phyloP scores from a whole-genome alignment of 2,888 invertebrate genomes.

The Cataglyphis albicans region DNA sequence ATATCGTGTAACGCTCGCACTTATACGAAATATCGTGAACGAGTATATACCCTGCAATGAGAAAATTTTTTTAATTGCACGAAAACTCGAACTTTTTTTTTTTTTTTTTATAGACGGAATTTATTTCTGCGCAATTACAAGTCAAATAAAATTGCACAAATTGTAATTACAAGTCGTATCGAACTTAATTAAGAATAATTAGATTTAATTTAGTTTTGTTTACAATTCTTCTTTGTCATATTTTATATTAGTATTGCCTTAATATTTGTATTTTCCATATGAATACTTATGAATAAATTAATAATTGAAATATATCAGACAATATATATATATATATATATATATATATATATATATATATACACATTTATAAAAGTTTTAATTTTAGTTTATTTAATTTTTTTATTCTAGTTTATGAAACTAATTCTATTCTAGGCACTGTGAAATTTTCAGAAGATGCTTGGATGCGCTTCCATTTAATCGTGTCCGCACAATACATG shows the following conservation, averaged over 20 bases:
- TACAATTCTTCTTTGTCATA: background rate
- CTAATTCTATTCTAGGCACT: background rate
- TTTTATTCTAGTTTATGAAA: background rate
- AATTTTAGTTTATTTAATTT: background rate
- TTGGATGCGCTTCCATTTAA: conserved; percentile 13
- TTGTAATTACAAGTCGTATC: conserved; percentile 11
- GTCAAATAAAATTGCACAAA: background rate
- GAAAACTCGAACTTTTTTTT: conserved; percentile 4
- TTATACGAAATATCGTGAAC: conserved; percentile 75
- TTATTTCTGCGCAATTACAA: background rate
- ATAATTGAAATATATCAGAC: background rate
- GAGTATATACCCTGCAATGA: conserved; percentile 74
- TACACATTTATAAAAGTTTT: background rate
- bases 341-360: too few species aligned
- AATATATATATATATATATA: background rate
- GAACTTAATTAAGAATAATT: conserved; percentile 33
- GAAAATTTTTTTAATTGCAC: conserved; percentile 25
- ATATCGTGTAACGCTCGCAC: conserved; percentile 79
- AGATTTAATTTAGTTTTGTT: background rate
- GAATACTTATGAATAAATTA: background rate
- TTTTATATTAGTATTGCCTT: background rate
- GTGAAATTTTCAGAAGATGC: background rate
- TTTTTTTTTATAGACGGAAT: background rate
- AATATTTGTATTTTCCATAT: background rate
- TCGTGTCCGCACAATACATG: conserved; percentile 23